Base-by-base conservation (phyloP, 2,113 vertebrate species). In the Aramus guarauna region DNA sequence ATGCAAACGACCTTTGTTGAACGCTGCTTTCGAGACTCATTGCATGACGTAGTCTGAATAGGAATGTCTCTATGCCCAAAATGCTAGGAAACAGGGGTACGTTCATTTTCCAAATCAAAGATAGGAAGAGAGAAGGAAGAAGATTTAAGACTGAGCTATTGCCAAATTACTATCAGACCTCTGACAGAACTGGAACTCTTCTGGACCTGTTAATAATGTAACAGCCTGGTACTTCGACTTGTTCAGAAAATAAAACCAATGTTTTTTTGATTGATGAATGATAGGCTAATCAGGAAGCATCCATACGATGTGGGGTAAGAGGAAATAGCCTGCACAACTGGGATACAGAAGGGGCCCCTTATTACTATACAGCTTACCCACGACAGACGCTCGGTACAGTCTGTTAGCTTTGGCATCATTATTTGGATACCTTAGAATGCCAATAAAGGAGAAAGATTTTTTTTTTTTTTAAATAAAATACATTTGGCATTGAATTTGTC, bases 401-500 rank as follows among this genome's bases (percentile, higher is more conserved):
- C 80, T 96, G 76, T 89, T 96, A 85, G 68, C 89, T 96, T 94
- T 96, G 95, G 95, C 96, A 88, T 56, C 58, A 13, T 58, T 60
- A 69, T 53, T 53, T 97, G 94, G 91, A 93, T 85, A 92, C 48
- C 92, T 93, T 0, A 64, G 39, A 80, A 86, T 6, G 52, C 67
- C 71, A 96, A 26, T 56, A 91, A 72, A 88, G 43, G 56, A 93
- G 68, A 76, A 76, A 63, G 23, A 41, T 43, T 43, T 3, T 22
- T 27, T 52, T 37, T 62, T 72, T 64, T 37, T 32, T 3, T 2
- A 74, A 87, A 93, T 60, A 34, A 69, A 95, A 9, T 84, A 37
- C 50, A 86, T 88, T 86, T 96, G 96, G 75, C 88, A 80, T 29
- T 79, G n/a, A 27, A 58, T 74, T 79, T 77, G 59, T 26, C 90